Conservation (phyloP, 2,113 vertebrate genomes). For the Lophochroa leadbeateri region DNA sequence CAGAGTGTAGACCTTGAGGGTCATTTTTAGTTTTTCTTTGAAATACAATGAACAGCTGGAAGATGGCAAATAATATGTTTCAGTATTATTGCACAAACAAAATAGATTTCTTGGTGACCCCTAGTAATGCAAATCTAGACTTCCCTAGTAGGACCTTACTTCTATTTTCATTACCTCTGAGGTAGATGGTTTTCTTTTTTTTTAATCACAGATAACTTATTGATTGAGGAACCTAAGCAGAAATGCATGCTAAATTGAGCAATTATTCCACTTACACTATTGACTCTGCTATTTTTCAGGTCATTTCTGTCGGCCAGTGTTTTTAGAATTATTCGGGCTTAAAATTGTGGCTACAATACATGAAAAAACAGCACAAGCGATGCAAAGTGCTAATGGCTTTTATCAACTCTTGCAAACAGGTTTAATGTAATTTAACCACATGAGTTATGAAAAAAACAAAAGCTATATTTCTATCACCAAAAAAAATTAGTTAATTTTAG, state of each 20-base stretch:
- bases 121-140: not conserved
- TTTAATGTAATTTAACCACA: not conserved
- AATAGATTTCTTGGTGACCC: not conserved
- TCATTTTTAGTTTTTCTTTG: not conserved
- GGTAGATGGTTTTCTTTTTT: not conserved
- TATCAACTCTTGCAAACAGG: not conserved
- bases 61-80: not conserved
- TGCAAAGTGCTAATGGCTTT: not conserved
- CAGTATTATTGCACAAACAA: not conserved
- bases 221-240: conserved; percentile 1
- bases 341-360: not conserved
- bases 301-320: conserved; percentile 5
- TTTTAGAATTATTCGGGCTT: conserved; percentile 6
- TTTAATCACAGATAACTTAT: not conserved
- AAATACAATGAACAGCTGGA: not conserved
- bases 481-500: not conserved
- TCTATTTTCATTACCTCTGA: not conserved
- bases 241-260: conserved; percentile 3
- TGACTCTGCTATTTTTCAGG: not conserved
- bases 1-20: not conserved
- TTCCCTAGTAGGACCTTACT: not conserved
- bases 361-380: not conserved
- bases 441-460: not conserved
- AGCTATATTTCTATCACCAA: not conserved
- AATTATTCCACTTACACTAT: conserved; percentile 19